Evolutionary conservation across 2,113 vertebrate species (phyloP).

Genomic region (Protobothrops flavoviridis): DNA sequence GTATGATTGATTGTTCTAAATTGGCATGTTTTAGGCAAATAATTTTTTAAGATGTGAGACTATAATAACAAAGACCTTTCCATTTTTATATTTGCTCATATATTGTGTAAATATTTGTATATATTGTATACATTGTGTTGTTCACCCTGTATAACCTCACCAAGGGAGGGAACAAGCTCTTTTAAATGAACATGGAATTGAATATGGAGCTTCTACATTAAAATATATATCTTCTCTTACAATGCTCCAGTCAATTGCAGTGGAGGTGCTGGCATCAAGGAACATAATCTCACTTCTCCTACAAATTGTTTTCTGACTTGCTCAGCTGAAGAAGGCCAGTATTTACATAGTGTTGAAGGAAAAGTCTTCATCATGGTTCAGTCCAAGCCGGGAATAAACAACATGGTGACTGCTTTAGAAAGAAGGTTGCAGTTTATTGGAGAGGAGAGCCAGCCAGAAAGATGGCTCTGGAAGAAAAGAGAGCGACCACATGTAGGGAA

Average conservation of each 20-base stretch:
- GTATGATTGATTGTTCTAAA: not conserved
- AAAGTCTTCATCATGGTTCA: too few species aligned
- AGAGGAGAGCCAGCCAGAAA: too few species aligned
- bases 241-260: not conserved
- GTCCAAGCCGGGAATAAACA: too few species aligned
- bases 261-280: not conserved
- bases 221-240: not conserved
- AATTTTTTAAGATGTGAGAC: not conserved
- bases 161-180: not conserved
- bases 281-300: not conserved
- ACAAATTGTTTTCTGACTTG: not conserved
- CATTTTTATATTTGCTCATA: not conserved
- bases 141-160: not conserved
- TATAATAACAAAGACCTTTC: not conserved
- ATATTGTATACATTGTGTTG: not conserved
- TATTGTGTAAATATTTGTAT: not conserved
- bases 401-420: too few species aligned
- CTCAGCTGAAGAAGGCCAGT: not conserved
- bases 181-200: not conserved
- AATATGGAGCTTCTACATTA: not conserved
- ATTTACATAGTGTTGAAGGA: not conserved
- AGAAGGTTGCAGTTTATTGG: too few species aligned
- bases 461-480: too few species aligned
- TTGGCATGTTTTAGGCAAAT: not conserved
- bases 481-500: too few species aligned